These are phyloP conservation scores for Acipenser ruthenus DNA, from an alignment of 2,797 vertebrate species.

Conservation along the genomic window DNA sequence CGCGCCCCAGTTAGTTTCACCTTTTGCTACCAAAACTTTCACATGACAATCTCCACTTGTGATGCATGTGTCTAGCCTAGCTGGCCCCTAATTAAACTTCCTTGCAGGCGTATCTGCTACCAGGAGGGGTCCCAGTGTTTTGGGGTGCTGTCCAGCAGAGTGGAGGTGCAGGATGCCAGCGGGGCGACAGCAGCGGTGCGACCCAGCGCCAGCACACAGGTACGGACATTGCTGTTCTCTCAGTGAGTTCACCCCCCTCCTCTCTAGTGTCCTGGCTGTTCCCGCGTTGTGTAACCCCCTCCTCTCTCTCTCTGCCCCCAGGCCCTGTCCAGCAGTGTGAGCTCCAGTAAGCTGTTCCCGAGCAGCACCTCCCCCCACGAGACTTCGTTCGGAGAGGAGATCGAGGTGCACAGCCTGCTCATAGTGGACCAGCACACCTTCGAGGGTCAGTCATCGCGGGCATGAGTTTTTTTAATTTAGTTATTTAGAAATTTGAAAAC, in stretches of 20 bases:
- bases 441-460: conserved; percentile 63
- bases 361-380: conserved; percentile 94
- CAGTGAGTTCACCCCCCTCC: neutral
- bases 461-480: neutral
- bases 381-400: conserved; percentile 93
- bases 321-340: conserved; percentile 94
- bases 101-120: conserved; percentile 88
- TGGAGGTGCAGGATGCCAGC: conserved; percentile 90
- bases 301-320: conserved; percentile 33
- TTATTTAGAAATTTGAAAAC: neutral
- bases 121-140: conserved; percentile 97
- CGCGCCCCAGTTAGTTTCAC: no score
- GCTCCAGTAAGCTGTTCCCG: conserved; percentile 96
- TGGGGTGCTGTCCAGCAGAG: conserved; percentile 87
- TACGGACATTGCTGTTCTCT: conserved; percentile 33
- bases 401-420: conserved; percentile 94
- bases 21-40: no score
- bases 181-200: conserved; percentile 84
- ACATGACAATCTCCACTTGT: no score
- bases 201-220: conserved; percentile 96
- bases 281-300: neutral
- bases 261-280: neutral
- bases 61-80: neutral
- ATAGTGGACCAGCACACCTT: conserved; percentile 98
- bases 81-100: neutral